These are phyloP conservation scores for Nomada flava DNA, from an alignment of 2,888 invertebrate genomes.

Conservation along the genomic window DNA sequence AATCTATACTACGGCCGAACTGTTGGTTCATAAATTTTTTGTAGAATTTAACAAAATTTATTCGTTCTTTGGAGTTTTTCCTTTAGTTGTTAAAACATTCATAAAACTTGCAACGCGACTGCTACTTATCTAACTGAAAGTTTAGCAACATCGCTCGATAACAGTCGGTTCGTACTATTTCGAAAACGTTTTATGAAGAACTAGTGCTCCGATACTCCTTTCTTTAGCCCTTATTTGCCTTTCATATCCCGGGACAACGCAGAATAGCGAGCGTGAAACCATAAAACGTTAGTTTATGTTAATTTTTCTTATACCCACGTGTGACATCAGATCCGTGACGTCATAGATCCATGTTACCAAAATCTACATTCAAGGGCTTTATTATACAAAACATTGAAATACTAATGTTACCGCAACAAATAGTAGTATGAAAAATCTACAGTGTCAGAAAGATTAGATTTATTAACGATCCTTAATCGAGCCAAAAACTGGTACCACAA, in stretches of 20 bases:
- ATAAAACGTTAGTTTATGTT: constrained; percentile 36
- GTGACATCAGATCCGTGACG: constrained; percentile 34
- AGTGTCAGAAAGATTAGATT: neutral
- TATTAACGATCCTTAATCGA: neutral
- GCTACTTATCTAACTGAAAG: constrained; percentile 8
- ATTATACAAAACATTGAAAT: neutral
- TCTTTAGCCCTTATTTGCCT: constrained; percentile 49
- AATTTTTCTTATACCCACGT: constrained; percentile 30
- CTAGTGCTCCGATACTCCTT: constrained; percentile 9
- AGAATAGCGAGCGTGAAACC: neutral
- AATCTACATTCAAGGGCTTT: neutral
- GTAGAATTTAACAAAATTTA: neutral
- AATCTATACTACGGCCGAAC: neutral
- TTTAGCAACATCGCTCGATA: constrained; percentile 24
- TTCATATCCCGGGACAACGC: constrained; percentile 30
- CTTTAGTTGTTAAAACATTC: neutral
- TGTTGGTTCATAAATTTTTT: neutral
- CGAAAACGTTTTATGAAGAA: constrained; percentile 4
- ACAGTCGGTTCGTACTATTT: constrained; percentile 10
- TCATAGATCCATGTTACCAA: constrained; percentile 23
- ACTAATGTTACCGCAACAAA: neutral
- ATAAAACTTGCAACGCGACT: constrained; percentile 3
- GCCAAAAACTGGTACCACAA: neutral
- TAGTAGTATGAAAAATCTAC: neutral
- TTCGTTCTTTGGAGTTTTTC: neutral